Evolutionary conservation across 2,797 vertebrate species (phyloP), one percentile per base, ranked within the genome.

Genomic region (Echiichthys vipera): DNA sequence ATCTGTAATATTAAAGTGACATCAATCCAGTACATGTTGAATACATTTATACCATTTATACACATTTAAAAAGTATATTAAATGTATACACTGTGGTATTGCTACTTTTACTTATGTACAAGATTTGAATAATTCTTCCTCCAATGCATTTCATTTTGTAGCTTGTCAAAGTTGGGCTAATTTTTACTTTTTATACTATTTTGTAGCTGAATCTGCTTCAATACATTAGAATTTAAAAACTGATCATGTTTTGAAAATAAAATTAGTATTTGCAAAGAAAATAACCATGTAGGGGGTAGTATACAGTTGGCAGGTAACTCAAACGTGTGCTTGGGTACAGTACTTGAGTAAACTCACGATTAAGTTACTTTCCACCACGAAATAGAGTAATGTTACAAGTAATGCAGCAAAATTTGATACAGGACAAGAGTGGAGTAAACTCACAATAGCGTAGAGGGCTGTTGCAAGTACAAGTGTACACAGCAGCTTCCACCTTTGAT

Each of bases 401-500:
- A n/a, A 36, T 13, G 11, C 5, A 27, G n/a, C 12, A 61, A 25
- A 54, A 34, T 20, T 20, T 3, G 8, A n/a, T 12, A 3, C 22
- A 30, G 45, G 5, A n/a, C 3, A 30, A 32, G 17, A 9, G 34
- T 15, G 11, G 29, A 25, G 37, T 56, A 24, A 64, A 61, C 66
- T 29, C 29, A n/a, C 54, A 71, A 5, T 10, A n/a, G 8, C 15
- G 18, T 43, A 5, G 36, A 22, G 55, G 53, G 29, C 54, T 47
- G 58, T 61, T 74, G 47, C 64, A 61, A 70, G 59, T 66, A 58
- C 71, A 64, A 66, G 50, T 45, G 58, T 45, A 56, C 8, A 53
- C 40, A 45, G 57, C 65, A 71, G 66, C 54, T 73, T 73, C 58
- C 27, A 65, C 58, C 40, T 72, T 56, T 77, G 80, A 82, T 88